Evolutionary conservation across 2,888 invertebrate genomes (phyloP).

Genomic region (Elegia similella): DNA sequence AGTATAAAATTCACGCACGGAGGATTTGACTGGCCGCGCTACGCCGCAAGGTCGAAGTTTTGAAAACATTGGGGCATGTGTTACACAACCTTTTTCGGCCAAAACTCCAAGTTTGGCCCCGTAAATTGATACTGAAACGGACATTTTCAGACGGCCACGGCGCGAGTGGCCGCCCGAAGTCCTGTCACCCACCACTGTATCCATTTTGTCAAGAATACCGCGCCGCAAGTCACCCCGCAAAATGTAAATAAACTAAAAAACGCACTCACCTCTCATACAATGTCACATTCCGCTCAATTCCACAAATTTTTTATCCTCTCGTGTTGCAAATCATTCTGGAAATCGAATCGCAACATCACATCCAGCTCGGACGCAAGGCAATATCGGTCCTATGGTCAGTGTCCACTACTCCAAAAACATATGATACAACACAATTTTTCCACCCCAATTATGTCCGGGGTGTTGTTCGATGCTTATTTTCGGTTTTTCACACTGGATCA

Average conservation of each 20-base stretch:
- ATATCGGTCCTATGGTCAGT: constrained; percentile 78
- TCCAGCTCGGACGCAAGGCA: constrained; percentile 76
- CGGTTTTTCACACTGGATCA: constrained; percentile 63
- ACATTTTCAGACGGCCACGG: constrained; percentile 42
- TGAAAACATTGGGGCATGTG: constrained; percentile 54
- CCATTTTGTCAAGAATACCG: constrained; percentile 66
- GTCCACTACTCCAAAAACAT: constrained; percentile 79
- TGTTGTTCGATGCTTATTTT: constrained; percentile 56
- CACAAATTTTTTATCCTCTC: constrained; percentile 71
- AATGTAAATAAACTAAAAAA: constrained; percentile 76
- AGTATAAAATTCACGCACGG: constrained; percentile 27
- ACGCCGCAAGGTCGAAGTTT: constrained; percentile 46
- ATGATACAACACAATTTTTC: constrained; percentile 75
- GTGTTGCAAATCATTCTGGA: constrained; percentile 75
- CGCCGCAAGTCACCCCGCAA: constrained; percentile 51
- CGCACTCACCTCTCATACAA: constrained; percentile 77
- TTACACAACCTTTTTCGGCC: constrained; percentile 64
- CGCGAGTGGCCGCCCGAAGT: constrained; percentile 50
- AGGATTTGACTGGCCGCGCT: constrained; percentile 42
- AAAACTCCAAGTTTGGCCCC: constrained; percentile 33
- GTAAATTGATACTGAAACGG: constrained; percentile 31
- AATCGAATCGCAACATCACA: constrained; percentile 75
- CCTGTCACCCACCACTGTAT: constrained; percentile 62
- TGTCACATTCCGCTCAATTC: constrained; percentile 82
- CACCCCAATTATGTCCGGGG: constrained; percentile 57